phyloP scores from a whole-genome alignment of 1,140 invertebrate species.

The Plectrocnemia conspersa region DNA sequence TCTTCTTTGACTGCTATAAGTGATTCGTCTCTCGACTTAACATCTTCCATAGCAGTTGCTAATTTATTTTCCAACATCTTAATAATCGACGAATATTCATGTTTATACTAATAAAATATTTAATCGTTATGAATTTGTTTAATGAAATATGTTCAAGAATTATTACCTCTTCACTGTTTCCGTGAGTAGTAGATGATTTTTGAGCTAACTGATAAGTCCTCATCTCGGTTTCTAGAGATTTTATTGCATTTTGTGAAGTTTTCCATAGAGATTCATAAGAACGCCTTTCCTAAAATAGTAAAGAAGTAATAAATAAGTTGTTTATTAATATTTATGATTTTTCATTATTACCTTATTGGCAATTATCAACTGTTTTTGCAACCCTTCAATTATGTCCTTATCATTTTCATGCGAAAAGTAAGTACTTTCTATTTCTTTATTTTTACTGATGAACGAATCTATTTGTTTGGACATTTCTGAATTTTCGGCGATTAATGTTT shows the following conservation, averaged over 20 bases:
- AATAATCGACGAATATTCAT: slow-evolving; percentile 47
- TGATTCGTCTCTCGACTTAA: slow-evolving; percentile 41
- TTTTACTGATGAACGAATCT: slow-evolving; percentile 42
- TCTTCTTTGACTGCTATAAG: slow-evolving; percentile 40
- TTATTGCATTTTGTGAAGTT: slow-evolving; percentile 54
- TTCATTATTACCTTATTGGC: slow-evolving; percentile 42
- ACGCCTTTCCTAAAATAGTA: slow-evolving; percentile 51
- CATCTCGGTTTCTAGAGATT: slow-evolving; percentile 53
- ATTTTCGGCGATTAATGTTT: slow-evolving; percentile 45
- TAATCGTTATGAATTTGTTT: too few species aligned
- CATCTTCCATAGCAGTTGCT: slow-evolving; percentile 41
- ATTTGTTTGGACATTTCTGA: slow-evolving; percentile 46
- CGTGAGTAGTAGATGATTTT: slow-evolving; percentile 38
- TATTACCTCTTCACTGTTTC: slow-evolving; percentile 39
- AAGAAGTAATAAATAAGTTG: slow-evolving; percentile 13
- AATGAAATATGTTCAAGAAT: too few species aligned
- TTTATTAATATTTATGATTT: neutral
- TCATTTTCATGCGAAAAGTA: slow-evolving; percentile 35
- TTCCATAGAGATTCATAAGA: slow-evolving; percentile 57
- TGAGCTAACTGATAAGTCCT: slow-evolving; percentile 45
- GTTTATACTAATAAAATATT: slow-evolving; percentile 38
- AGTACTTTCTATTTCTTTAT: slow-evolving; percentile 38
- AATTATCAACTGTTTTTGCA: slow-evolving; percentile 41
- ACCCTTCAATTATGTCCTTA: slow-evolving; percentile 40
- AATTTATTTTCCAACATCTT: slow-evolving; percentile 44